Conservation (phyloP, 2,888 invertebrate genomes). For the Cerastoderma edule region DNA sequence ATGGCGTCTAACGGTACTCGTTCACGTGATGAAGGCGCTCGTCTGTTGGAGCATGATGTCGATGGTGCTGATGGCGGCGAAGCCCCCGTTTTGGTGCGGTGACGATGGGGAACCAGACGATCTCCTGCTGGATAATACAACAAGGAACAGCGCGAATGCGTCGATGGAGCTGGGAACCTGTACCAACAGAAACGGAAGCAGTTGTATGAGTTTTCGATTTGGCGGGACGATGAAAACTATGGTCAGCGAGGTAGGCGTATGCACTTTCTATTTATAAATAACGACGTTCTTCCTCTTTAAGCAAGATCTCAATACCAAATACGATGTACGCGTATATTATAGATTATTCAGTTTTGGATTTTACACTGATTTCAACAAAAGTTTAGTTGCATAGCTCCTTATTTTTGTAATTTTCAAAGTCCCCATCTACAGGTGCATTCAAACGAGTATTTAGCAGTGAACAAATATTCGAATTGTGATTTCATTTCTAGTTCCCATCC, state of each 20-base stretch:
- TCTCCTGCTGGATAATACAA: background rate
- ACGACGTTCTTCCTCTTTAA: too few species aligned
- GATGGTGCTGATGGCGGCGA: slow-evolving; percentile 34
- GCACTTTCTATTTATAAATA: too few species aligned
- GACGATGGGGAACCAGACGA: background rate
- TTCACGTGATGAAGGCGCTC: slow-evolving; percentile 40
- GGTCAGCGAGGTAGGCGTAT: slow-evolving; percentile 16
- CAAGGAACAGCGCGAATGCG: background rate
- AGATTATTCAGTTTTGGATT: too few species aligned
- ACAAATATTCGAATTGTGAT: too few species aligned
- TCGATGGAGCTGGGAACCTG: slow-evolving; percentile 21
- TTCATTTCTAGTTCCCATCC: too few species aligned
- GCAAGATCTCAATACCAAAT: too few species aligned
- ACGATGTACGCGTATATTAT: too few species aligned
- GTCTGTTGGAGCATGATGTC: slow-evolving; percentile 39
- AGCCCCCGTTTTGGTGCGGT: slow-evolving; percentile 32
- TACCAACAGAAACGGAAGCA: slow-evolving; percentile 19
- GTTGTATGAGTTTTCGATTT: slow-evolving; percentile 29
- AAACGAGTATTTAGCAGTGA: too few species aligned
- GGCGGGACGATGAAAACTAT: slow-evolving; percentile 7
- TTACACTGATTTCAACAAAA: too few species aligned
- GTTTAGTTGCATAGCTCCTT: too few species aligned
- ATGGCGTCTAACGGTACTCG: slow-evolving; percentile 32
- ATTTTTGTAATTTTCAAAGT: too few species aligned
- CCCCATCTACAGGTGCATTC: too few species aligned